Conservation (phyloP, 2,888 invertebrate genomes). For the Elmis aenea region DNA sequence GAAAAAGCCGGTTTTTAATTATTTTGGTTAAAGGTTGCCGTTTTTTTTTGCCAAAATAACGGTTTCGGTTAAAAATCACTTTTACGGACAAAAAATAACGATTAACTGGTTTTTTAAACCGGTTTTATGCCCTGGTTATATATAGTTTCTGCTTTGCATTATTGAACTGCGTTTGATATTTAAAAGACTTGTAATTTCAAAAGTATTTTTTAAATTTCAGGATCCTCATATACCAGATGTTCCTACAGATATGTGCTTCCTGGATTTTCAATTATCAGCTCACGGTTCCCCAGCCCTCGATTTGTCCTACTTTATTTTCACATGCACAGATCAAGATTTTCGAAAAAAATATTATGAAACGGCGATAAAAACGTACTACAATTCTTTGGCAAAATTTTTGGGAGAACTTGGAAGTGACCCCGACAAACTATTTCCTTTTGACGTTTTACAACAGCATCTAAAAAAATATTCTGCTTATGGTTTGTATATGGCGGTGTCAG, state of each 20-base stretch:
- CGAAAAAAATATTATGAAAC: constrained; percentile 25
- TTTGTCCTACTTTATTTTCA: constrained; percentile 35
- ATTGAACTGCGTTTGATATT: too few species aligned
- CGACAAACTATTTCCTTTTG: constrained; percentile 30
- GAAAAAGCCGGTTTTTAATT: too few species aligned
- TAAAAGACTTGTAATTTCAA: too few species aligned
- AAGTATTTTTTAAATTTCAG: constrained; percentile 13
- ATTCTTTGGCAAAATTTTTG: constrained; percentile 24
- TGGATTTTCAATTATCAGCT: constrained; percentile 32
- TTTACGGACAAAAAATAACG: too few species aligned
- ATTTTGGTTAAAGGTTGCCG: too few species aligned
- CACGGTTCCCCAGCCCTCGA: constrained; percentile 32
- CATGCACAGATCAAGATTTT: constrained; percentile 26
- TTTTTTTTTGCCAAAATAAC: too few species aligned
- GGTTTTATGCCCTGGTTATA: too few species aligned
- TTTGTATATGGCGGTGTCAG: constrained; percentile 27
- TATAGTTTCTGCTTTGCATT: too few species aligned
- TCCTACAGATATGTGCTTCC: constrained; percentile 28
- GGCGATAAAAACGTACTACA: constrained; percentile 28
- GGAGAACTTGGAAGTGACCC: constrained; percentile 30
- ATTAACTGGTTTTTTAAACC: too few species aligned
- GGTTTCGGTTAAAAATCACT: too few species aligned
- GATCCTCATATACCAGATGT: constrained; percentile 12
- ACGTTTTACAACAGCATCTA: constrained; percentile 29
- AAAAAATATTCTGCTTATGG: constrained; percentile 30